Base-by-base conservation (phyloP, 1,140 invertebrate genomes). In the Rhagoletis zephyria region DNA sequence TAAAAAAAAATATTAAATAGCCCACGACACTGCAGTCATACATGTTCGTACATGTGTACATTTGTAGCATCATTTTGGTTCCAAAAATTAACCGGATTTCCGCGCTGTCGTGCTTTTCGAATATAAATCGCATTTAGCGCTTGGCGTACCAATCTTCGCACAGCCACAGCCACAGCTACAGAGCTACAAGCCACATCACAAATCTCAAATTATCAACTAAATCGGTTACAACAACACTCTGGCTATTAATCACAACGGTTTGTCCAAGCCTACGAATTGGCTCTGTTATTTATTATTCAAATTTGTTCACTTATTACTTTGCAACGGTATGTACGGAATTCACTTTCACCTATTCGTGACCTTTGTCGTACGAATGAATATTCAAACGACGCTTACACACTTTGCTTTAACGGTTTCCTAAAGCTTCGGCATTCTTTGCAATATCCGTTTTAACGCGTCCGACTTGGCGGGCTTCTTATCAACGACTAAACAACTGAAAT, bases 261-360 rank as follows among this genome's bases (percentile, higher is more conserved):
- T n/a, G 16, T 65, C 30, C 9, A 3, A 45, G 42, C 40, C 40
- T 74, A n/a, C 16, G 42, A 48, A 16, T 0, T 30, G 65, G 42
- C 42, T 67, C 30, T 9, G 42, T 42, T 19, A 2, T 30, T 56
- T 63, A 63, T 48, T 74, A 74, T 48, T 4, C 42, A 74, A 14
- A 48, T 65, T 30, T 9, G 10, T 12, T 6, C 6, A 0, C 40
- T 9, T 67, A n/a, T n/a, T n/a, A n/a, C n/a, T 19, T 0, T 30
- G 30, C 30, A 4, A 14, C 2, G 42, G 42, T 51, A 42, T 42
- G 45, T 74, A n/a, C 30, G 48, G 0, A 19, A 30, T 56, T 56
- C 74, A 19, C 74, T 81, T 59, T 59, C 19, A 74, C 67, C 16
- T 70, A 81, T 56, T 81, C 19, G 42, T 81, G 74, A 81, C 48